These are phyloP conservation scores for Lepilemur septentrionalis DNA, from an alignment of 2,797 vertebrate species.

Conservation along the genomic window DNA sequence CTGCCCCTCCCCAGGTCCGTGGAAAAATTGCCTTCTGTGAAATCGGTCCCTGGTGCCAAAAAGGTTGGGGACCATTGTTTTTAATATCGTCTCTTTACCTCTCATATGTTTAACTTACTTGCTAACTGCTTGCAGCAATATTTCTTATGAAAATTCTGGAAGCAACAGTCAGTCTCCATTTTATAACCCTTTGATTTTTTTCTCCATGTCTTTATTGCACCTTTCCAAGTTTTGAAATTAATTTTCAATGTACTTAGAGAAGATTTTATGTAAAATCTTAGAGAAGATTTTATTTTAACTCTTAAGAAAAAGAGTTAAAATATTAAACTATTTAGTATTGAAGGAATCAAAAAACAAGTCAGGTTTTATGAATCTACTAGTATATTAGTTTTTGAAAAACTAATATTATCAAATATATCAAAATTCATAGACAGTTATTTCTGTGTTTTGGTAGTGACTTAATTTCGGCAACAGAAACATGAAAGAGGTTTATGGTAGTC, in stretches of 20 bases:
- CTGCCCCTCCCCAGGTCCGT: too few species aligned
- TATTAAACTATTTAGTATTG: not conserved
- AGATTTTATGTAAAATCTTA: not conserved
- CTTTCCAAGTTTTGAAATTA: not conserved
- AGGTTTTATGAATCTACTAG: not conserved
- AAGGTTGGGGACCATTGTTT: not conserved
- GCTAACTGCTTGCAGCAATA: not conserved
- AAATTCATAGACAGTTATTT: not conserved
- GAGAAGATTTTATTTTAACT: too few species aligned
- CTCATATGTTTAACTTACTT: not conserved
- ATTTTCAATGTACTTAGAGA: not conserved
- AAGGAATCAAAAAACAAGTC: not conserved
- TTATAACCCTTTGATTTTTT: not conserved
- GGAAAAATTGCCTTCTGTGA: too few species aligned
- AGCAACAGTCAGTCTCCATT: not conserved
- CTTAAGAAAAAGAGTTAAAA: not conserved
- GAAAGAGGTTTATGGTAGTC: not conserved
- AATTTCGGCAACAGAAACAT: not conserved
- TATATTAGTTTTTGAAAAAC: not conserved
- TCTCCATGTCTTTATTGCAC: not conserved
- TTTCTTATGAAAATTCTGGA: not conserved
- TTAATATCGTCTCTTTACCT: not conserved
- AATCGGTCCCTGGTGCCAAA: too few species aligned
- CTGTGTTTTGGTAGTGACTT: not conserved
- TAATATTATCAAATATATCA: not conserved